Base-by-base conservation (phyloP, 2,113 vertebrate genomes). In the Sterrhoptilus dennistouni region DNA sequence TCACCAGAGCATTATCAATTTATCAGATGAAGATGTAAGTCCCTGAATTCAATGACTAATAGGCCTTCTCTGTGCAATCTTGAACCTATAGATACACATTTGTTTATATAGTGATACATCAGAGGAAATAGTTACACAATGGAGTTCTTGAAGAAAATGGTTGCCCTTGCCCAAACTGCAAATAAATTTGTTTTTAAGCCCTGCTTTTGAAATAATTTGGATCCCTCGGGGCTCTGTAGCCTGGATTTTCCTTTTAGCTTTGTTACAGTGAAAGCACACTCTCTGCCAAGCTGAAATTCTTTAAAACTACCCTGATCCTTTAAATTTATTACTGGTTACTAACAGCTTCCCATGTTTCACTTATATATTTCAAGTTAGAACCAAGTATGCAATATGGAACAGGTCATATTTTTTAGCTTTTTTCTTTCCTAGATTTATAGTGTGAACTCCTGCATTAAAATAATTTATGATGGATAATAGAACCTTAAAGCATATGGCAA, bases 401-500 rank as follows among this genome's bases (percentile, higher is more conserved):
- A 29, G 24, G 49, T 10, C 36, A 36, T 56, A 84, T 65, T 83
- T 93, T 89, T 87, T 17, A 69, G 14, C 12, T 57, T 71, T 75
- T 89, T 91, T 63, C 40, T 71, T 27, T 68, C 35, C 23, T n/a
- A 83, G 36, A 94, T 86, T 95, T 94, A 93, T 88, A 61, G 29
- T 20, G 29, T 49, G 23, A 80, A 56, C 31, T 76, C 36, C 68
- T 69, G 17, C 52, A 52, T 77, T 80, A 65, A 83, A 94, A 81
- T 83, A 88, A 94, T 93, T 92, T 79, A 91, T 66, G 74, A 65
- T 42, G 40, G 69, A 63, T 92, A 87, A 78, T 52, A 94, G 91
- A 94, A 91, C 29, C 29, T 88, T 54, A 69, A 85, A 93, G 38
- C 4, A 8, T 47, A 72, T 53, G 27, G 63, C 14, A 88, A 94